Base-by-base conservation (phyloP, 2,113 vertebrate genomes). In the Prunella himalayana region DNA sequence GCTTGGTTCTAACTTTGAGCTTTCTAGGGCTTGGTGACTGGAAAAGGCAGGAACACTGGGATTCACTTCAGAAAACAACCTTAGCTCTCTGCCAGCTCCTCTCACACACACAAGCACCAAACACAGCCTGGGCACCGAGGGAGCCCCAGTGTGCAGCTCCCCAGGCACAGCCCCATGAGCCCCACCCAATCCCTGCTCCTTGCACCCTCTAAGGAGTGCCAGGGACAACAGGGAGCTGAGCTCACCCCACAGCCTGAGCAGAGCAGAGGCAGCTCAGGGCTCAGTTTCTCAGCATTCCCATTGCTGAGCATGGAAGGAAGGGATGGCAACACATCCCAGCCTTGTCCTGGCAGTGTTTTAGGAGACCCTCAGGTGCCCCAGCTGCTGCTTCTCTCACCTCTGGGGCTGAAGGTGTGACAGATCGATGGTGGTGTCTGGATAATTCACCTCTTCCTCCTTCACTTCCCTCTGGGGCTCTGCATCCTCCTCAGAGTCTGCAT, bases 371-470 rank as follows among this genome's bases (percentile, higher is more conserved):
- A 53, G 47, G 60, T 4, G 25, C 17, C 24, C 23, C 1, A 86
- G 53, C 1, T 44, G 76, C 78, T 76, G 18, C 89, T 73, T 9
- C 31, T 22, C 69, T 97, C 95, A 99, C 99, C 99, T 99, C 96
- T 97, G 98, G 28, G 98, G 94, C 70, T 99, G 99, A 41, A 99
- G 98, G 89, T 99, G 99, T 2, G 99, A 98, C 81, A 99, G 98
- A 53, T 99, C 98, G 35, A 99, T 99, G 13, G 98, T 97, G 6
- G 99, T 99, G 59, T 99, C 99, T 5, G 99, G 99, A 68, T 99
- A 99, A 94, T 91, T 95, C 60, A 99, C 88, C 45, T 94, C 97
- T 39, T 97, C 96, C 63, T 96, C 97, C 66, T 97, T 90, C 71
- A 59, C 87, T 88, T 98, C 60, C 11, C 80, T 37, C 51, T 39